phyloP scores from a whole-genome alignment of 2,888 invertebrate genomes.

The Drosophila diplacantha region DNA sequence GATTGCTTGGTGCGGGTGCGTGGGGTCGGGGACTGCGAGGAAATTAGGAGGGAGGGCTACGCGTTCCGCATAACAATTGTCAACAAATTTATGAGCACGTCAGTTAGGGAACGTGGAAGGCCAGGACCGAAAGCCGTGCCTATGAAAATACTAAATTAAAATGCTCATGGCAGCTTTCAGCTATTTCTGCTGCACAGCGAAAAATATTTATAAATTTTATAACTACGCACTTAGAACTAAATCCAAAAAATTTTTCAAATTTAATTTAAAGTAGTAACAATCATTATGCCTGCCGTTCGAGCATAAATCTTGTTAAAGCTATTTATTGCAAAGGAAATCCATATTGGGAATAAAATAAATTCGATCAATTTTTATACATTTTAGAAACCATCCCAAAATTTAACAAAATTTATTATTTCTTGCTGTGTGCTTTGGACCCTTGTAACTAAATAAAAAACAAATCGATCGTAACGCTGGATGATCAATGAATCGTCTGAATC shows the following conservation, averaged over 20 bases:
- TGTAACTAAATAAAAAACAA: slow-evolving; percentile 7
- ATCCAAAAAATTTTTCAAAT: too few species aligned
- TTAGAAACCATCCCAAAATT: background rate
- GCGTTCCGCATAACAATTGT: slow-evolving; percentile 69
- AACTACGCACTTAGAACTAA: too few species aligned
- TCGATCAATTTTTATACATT: too few species aligned
- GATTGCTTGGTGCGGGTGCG: slow-evolving; percentile 23
- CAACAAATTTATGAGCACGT: slow-evolving; percentile 71
- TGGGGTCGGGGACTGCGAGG: background rate
- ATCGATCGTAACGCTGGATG: slow-evolving; percentile 20
- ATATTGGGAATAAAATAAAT: too few species aligned
- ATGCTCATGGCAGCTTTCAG: slow-evolving; percentile 13
- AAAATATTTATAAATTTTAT: background rate
- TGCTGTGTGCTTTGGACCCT: background rate
- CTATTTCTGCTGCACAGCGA: slow-evolving; percentile 8
- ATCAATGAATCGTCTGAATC: slow-evolving; percentile 9
- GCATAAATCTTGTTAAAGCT: background rate
- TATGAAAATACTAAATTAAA: slow-evolving; percentile 37
- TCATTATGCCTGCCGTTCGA: background rate
- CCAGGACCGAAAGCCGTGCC: slow-evolving; percentile 27
- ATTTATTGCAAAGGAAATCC: too few species aligned
- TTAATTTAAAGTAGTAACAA: background rate
- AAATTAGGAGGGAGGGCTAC: slow-evolving; percentile 39
- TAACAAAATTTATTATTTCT: background rate
- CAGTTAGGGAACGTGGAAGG: slow-evolving; percentile 33